Evolutionary conservation across 2,888 invertebrate species (phyloP).

Genomic region (Athripsodes cinereus): DNA sequence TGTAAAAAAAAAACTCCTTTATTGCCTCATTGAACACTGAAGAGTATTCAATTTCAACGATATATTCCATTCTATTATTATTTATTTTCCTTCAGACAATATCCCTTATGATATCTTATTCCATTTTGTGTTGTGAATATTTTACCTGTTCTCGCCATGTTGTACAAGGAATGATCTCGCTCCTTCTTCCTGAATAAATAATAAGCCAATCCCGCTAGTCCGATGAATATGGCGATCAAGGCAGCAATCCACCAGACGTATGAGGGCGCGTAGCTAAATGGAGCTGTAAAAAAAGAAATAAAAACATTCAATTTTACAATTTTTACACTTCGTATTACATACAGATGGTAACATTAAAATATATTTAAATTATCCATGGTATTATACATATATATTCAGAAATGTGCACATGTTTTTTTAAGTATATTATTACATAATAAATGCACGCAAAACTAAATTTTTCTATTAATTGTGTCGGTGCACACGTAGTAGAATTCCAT

Average conservation of each 20-base stretch:
- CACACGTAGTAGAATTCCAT: too few relatives aligned
- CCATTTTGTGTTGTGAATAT: background rate
- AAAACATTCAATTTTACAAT: constrained; percentile 8
- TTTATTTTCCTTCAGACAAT: background rate
- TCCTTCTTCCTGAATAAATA: constrained; percentile 23
- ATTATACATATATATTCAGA: too few relatives aligned
- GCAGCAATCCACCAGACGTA: constrained; percentile 23
- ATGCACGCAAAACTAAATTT: too few relatives aligned
- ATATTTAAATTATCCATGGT: too few relatives aligned
- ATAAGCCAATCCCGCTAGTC: constrained; percentile 18
- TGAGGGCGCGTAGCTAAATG: constrained; percentile 16
- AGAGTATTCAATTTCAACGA: background rate
- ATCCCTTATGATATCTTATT: constrained; percentile 1
- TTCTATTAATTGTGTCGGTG: too few relatives aligned
- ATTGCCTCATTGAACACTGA: background rate
- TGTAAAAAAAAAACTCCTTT: background rate
- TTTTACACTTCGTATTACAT: too few relatives aligned
- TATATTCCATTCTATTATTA: background rate
- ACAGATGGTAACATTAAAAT: too few relatives aligned
- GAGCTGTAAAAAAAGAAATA: constrained; percentile 17
- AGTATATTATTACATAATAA: too few relatives aligned
- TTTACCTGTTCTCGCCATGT: constrained; percentile 27
- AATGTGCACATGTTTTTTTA: too few relatives aligned
- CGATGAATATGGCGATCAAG: constrained; percentile 13
- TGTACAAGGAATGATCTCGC: constrained; percentile 26